These are phyloP conservation scores for Poecilia gillii DNA, from an alignment of 2,797 vertebrate genomes.

Conservation along the genomic window DNA sequence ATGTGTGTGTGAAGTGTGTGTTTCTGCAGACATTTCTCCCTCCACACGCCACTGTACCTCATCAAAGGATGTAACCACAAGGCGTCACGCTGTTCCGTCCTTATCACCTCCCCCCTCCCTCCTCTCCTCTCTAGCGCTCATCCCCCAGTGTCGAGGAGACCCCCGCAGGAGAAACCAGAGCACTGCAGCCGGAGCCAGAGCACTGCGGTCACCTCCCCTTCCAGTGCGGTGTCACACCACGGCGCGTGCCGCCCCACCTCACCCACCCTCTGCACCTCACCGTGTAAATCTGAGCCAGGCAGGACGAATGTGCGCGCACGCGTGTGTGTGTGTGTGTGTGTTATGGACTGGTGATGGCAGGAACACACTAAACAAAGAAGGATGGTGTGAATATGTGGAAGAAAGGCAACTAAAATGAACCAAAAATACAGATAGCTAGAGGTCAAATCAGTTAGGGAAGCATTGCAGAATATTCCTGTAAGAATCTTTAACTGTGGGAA, in stretches of 20 bases:
- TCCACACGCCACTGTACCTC: conserved; percentile 60
- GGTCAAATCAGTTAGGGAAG: conserved; percentile 67
- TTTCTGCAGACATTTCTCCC: conserved; percentile 46
- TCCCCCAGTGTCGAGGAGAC: conserved; percentile 70
- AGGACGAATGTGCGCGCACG: conserved; percentile 18
- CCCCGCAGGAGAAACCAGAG: conserved; percentile 65
- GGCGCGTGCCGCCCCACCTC: conserved; percentile 24
- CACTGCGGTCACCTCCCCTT: conserved; percentile 79
- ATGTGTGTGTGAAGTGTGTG: conserved; percentile 19
- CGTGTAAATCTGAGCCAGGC: conserved; percentile 29
- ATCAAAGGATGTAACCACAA: conserved; percentile 81
- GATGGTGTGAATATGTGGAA: not conserved
- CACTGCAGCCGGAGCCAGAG: conserved; percentile 66
- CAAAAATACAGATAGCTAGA: conserved; percentile 44
- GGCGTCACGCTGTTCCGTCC: conserved; percentile 71
- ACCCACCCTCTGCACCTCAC: conserved; percentile 8
- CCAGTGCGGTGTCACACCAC: conserved; percentile 79
- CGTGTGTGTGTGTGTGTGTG: not conserved
- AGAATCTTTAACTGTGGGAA: too few species aligned
- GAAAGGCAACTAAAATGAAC: not conserved
- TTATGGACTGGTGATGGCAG: conserved; percentile 1
- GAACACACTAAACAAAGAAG: conserved; percentile 32
- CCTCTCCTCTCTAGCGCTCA: conserved; percentile 19
- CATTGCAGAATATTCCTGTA: not conserved
- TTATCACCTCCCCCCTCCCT: conserved; percentile 33